Percentiles rank a stretch among this genome's conserved stretches.
Evolutionary conservation across 2,113 vertebrate species (phyloP).

Genomic region (Pollachius pollachius): DNA sequence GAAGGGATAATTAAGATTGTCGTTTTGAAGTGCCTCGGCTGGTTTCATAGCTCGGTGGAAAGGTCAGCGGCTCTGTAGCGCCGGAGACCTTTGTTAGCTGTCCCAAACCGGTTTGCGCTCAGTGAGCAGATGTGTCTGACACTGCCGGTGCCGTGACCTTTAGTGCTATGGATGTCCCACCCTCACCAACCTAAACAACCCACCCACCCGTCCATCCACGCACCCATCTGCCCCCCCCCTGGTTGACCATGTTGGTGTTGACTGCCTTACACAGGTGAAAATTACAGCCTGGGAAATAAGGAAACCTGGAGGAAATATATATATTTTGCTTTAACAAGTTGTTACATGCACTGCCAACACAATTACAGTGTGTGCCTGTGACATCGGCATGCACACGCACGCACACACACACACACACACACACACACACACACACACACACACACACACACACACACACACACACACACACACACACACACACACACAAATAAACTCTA

Average conservation of each 20-base stretch:
- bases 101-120: conserved; percentile 64
- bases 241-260: conserved; percentile 34
- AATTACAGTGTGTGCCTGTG: too few relatives aligned
- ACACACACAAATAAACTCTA: too few relatives aligned
- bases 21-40: conserved; percentile 60
- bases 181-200: conserved; percentile 23
- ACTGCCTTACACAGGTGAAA: conserved; percentile 19
- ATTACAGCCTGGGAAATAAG: conserved; percentile 7
- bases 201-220: conserved; percentile 29
- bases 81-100: conserved; percentile 66
- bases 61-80: conserved; percentile 65
- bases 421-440: not conserved
- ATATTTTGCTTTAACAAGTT: conserved; percentile 37
- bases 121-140: conserved; percentile 67
- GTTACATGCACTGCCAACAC: conserved; percentile 26
- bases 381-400: too few relatives aligned
- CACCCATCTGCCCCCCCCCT: conserved; percentile 16
- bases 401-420: too few relatives aligned
- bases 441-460: too few relatives aligned
- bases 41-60: conserved; percentile 57
- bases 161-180: conserved; percentile 62
- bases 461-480: too few relatives aligned
- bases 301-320: not conserved
- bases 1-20: conserved; percentile 70
- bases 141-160: conserved; percentile 66